Conservation (phyloP, 2,797 vertebrate species). For the Myotis findleyi region DNA sequence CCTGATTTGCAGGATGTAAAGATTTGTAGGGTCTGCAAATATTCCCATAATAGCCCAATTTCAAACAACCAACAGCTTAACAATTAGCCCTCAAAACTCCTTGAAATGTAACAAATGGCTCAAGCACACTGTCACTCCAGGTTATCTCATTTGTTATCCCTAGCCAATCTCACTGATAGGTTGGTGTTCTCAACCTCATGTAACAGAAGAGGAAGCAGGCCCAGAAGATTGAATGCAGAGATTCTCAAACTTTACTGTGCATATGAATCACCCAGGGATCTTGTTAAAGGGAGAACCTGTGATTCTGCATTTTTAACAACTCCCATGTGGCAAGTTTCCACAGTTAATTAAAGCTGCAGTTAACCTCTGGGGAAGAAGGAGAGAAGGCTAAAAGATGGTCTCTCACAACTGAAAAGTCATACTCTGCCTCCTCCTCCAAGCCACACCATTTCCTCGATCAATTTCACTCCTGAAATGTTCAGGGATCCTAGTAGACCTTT, state of each 20-base stretch:
- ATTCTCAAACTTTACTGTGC: slow-evolving; percentile 43
- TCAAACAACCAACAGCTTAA: neutral
- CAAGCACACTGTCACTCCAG: too few relatives aligned
- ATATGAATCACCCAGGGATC: slow-evolving; percentile 2
- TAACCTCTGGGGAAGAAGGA: slow-evolving; percentile 37
- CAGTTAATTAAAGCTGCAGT: slow-evolving; percentile 60
- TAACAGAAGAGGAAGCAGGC: neutral
- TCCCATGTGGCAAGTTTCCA: slow-evolving; percentile 22
- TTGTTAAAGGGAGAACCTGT: slow-evolving; percentile 60
- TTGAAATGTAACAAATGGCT: slow-evolving; percentile 2
- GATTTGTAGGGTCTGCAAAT: slow-evolving; percentile 11
- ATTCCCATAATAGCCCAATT: neutral
- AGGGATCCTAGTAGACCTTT: neutral
- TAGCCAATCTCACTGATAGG: neutral
- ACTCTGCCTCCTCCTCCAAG: neutral
- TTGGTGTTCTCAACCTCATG: neutral
- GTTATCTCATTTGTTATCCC: neutral
- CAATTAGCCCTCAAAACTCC: neutral
- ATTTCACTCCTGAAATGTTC: neutral
- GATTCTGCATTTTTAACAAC: slow-evolving; percentile 71
- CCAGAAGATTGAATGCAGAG: neutral
- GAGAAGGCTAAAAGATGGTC: slow-evolving; percentile 1
- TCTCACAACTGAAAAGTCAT: slow-evolving; percentile 23
- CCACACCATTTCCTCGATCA: neutral
- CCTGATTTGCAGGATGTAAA: neutral